Evolutionary conservation across 1,140 invertebrate genomes (phyloP), one percentile per base, ranked within the genome.

Genomic region (Conus ventricosus): DNA sequence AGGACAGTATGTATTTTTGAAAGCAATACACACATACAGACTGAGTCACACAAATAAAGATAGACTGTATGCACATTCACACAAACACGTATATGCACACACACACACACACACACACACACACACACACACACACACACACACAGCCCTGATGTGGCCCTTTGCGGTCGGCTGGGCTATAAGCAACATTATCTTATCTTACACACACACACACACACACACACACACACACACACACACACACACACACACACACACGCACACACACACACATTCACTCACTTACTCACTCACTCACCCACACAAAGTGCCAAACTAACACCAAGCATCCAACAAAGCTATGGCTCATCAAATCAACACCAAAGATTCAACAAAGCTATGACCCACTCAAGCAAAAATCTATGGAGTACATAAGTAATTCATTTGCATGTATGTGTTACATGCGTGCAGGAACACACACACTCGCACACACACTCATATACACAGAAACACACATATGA

Each of bases 1-100:
- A 93, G 89, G 93, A 94, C 88, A 82, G 94, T 94, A 91, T 90
- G 93, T 92, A 86, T 85, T n/a, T 27, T 20, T 63, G 11, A 78
- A 39, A 78, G 25, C 25, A 27, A 1, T 25, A 11, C 11, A 55
- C 39, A 83, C 53, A 55, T 53, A 83, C 78, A 80, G 11, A 27
- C 25, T 15, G 20, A 78, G 1, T 17, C 76, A 78, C 76, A 39
- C 25, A 78, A 11, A 78, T 23, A 78, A 13, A 39, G 7, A 23
- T 15, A 60, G 57, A 11, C 8, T 60, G 57, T 15, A 60, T 60
- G 57, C 76, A 78, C 25, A 13, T 25, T 39, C 76, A 78, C 76
- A 78, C 76, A 78, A 13, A 78, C 53, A 55, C 51, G 55, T 53
- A 82, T n/a, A 82, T 53, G 55, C 81, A 83, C 81, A 55, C 81